These are phyloP conservation scores for Luperina nickerlii DNA, from an alignment of 2,888 invertebrate genomes.

Conservation along the genomic window DNA sequence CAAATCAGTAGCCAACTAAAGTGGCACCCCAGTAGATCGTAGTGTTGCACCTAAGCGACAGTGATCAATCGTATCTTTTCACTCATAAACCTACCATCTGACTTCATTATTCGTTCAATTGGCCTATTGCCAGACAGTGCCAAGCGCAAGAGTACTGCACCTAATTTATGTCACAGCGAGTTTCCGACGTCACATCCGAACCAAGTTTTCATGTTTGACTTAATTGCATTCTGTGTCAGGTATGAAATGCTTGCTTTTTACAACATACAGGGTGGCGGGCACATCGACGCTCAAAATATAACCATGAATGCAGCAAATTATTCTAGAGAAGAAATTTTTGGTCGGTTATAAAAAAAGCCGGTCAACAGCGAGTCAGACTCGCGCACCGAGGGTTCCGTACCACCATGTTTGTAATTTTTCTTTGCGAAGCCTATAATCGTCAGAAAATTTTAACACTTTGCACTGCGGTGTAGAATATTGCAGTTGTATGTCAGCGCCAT, in stretches of 20 bases:
- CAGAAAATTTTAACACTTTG: no score
- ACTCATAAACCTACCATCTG: slow-evolving; percentile 42
- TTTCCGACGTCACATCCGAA: slow-evolving; percentile 15
- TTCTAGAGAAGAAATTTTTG: no score
- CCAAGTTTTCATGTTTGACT: slow-evolving; percentile 18
- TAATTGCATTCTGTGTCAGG: slow-evolving; percentile 25
- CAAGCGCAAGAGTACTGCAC: slow-evolving; percentile 35
- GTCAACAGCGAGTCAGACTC: no score
- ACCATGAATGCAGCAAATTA: no score
- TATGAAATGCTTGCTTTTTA: neutral
- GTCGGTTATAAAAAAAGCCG: no score
- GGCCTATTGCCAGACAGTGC: slow-evolving; percentile 50
- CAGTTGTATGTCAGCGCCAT: no score
- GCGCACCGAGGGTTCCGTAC: no score
- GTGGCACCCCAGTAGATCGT: neutral
- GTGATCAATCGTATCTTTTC: slow-evolving; percentile 43
- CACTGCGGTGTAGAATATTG: no score
- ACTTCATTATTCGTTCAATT: slow-evolving; percentile 54
- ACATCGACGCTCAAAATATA: no score
- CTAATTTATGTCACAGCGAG: slow-evolving; percentile 45
- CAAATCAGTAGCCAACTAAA: neutral
- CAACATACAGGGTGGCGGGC: no score
- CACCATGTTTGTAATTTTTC: no score
- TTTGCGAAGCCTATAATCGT: no score
- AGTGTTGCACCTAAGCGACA: slow-evolving; percentile 26